Evolutionary conservation across 2,888 invertebrate genomes (phyloP).

Genomic region (Alloscopus bannaensis): DNA sequence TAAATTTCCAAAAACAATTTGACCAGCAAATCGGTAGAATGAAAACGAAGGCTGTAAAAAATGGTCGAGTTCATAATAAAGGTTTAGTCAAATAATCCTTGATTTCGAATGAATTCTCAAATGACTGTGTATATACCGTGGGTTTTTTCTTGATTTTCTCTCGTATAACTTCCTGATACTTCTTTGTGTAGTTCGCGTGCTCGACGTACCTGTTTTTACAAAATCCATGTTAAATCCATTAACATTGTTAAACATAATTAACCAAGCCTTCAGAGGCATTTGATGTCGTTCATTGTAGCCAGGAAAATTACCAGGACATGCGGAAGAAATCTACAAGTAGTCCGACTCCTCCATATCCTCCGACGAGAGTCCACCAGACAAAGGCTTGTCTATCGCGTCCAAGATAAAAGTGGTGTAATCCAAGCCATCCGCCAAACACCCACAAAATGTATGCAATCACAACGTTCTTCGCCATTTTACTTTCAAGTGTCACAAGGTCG

Average conservation of each 20-base stretch:
- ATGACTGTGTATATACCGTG: constrained; percentile 79
- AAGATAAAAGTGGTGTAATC: constrained; percentile 93
- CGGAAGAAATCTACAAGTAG: constrained; percentile 91
- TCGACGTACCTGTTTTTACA: constrained; percentile 73
- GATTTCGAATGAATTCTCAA: neutral
- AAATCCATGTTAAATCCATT: neutral
- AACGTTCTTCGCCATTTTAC: constrained; percentile 76
- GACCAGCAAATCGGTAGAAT: constrained; percentile 85
- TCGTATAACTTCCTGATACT: constrained; percentile 81
- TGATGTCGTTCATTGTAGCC: neutral
- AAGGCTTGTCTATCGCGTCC: constrained; percentile 92
- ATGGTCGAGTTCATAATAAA: no score
- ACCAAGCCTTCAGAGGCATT: neutral
- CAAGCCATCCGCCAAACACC: constrained; percentile 91
- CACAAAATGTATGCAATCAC: constrained; percentile 88
- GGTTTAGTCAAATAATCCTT: neutral
- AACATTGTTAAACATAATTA: neutral
- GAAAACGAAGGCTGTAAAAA: constrained; percentile 86
- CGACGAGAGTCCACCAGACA: constrained; percentile 84
- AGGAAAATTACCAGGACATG: constrained; percentile 85
- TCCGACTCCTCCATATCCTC: constrained; percentile 89
- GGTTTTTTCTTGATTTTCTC: constrained; percentile 80
- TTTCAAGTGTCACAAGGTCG: no score
- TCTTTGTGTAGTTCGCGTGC: constrained; percentile 77
- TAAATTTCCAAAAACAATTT: constrained; percentile 86